Conservation (phyloP, 2,113 vertebrate species). For the Tinamus guttatus region DNA sequence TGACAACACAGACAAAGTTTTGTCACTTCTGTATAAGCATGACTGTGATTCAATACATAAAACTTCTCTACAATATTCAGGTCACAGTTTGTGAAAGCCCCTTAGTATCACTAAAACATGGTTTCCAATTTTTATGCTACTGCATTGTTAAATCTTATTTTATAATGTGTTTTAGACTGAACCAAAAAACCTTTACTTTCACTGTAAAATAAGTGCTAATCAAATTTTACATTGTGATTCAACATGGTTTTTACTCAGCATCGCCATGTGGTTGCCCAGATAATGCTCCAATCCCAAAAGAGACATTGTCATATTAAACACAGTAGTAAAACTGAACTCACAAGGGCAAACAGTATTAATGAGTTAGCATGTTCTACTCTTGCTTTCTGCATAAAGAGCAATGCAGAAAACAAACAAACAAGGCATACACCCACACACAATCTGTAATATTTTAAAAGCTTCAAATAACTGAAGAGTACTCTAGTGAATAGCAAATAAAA, state of each 20-base stretch:
- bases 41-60: not conserved
- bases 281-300: not conserved
- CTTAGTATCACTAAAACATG: not conserved
- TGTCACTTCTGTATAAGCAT: not conserved
- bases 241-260: not conserved
- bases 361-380: constrained; percentile 7
- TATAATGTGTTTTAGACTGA: not conserved
- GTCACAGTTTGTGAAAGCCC: not conserved
- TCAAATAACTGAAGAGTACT: constrained; percentile 4
- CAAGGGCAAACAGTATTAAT: constrained; percentile 5
- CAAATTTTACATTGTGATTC: not conserved
- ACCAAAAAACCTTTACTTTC: not conserved
- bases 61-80: not conserved
- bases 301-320: not conserved
- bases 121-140: not conserved
- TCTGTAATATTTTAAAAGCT: not conserved
- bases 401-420: too few relatives aligned
- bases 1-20: not conserved
- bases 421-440: too few relatives aligned
- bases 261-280: not conserved
- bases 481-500: constrained; percentile 5
- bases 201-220: not conserved
- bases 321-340: not conserved
- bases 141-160: not conserved
- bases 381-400: not conserved